These are phyloP conservation scores for Tangara arthus DNA, from an alignment of 2,797 vertebrate species.

Conservation along the genomic window DNA sequence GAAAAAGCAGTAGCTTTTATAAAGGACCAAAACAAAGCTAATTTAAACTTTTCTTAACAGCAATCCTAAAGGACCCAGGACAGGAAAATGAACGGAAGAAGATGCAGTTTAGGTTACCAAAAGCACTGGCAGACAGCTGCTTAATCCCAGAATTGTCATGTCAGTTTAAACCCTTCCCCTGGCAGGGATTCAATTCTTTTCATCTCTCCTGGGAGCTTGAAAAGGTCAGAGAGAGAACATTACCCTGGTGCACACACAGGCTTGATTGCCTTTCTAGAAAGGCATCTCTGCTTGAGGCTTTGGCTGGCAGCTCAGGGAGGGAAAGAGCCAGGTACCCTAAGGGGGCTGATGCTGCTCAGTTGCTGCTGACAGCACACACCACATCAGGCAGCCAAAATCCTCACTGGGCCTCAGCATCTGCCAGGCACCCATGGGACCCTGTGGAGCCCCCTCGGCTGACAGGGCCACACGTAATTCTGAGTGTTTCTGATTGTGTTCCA, in stretches of 20 bases:
- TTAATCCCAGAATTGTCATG: slow-evolving; percentile 56
- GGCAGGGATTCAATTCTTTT: slow-evolving; percentile 46
- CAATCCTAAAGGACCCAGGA: neutral
- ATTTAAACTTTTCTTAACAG: neutral
- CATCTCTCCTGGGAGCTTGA: slow-evolving; percentile 35
- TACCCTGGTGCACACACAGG: neutral
- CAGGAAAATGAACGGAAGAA: neutral
- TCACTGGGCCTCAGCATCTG: neutral
- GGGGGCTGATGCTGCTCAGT: rapidly evolving
- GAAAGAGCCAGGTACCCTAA: neutral
- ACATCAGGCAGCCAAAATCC: rapidly evolving
- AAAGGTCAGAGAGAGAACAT: slow-evolving; percentile 59
- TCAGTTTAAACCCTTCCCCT: slow-evolving; percentile 41
- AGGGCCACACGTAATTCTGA: rapidly evolving
- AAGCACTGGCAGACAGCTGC: neutral
- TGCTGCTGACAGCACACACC: neutral
- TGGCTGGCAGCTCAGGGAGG: neutral
- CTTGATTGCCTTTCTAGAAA: slow-evolving; percentile 3
- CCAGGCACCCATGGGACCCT: rapidly evolving
- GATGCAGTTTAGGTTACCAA: neutral
- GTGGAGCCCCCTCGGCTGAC: rapidly evolving
- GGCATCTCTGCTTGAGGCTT: neutral
- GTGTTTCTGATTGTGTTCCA: neutral
- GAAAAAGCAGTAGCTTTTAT: neutral
- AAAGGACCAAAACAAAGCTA: neutral